Percentiles rank a stretch among this genome's conserved stretches.
Evolutionary conservation across 1,140 invertebrate genomes (phyloP).

Genomic region (Sarcophaga peregrina): DNA sequence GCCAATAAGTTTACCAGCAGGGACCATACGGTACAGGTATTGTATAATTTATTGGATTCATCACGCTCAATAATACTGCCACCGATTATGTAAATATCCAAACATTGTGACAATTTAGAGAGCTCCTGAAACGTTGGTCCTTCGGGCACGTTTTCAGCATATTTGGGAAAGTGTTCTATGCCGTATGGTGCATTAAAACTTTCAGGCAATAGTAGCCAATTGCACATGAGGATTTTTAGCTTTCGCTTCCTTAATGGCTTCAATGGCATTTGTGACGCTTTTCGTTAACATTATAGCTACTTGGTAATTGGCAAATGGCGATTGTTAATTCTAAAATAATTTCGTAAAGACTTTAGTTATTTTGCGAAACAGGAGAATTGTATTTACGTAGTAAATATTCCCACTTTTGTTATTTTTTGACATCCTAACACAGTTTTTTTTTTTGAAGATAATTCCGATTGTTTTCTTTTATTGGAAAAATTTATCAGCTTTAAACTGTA

Average conservation of each 20-base stretch:
- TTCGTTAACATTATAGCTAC: conserved; percentile 80
- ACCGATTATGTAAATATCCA: conserved; percentile 85
- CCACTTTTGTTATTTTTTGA: no score
- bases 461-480: no score
- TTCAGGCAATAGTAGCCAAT: conserved; percentile 87
- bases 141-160: conserved; percentile 84
- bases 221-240: conserved; percentile 74
- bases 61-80: conserved; percentile 88
- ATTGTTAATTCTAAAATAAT: conserved; percentile 68
- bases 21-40: conserved; percentile 92
- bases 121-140: conserved; percentile 79
- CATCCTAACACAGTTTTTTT: no score
- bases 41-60: conserved; percentile 75
- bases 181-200: conserved; percentile 93
- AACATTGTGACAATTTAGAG: conserved; percentile 79
- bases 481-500: no score
- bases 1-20: conserved; percentile 78
- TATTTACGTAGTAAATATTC: no score
- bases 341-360: no score
- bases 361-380: no score
- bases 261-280: conserved; percentile 75
- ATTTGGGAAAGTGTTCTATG: conserved; percentile 82
- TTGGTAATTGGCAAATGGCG: conserved; percentile 84
- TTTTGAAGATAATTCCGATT: no score
- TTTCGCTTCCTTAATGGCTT: conserved; percentile 76